A percentile compares a stretch with the other conserved stretches of the same genome.
Conservation (phyloP, 2,888 invertebrate species). For the Morinoia aosen region DNA sequence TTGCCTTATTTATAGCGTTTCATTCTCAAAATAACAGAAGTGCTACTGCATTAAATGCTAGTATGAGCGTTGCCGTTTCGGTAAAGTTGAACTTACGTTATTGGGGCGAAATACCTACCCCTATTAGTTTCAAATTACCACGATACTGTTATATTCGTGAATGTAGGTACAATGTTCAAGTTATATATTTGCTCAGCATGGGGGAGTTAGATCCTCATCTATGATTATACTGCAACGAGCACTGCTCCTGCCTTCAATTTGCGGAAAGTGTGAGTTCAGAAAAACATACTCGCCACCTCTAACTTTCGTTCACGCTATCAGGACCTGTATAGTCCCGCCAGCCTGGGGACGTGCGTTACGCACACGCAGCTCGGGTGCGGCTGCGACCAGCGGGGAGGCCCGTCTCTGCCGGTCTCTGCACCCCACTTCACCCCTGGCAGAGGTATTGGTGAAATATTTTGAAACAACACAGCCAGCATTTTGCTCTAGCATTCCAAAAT, state of each 20-base stretch:
- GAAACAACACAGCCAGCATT: too few species aligned
- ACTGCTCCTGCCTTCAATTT: background rate
- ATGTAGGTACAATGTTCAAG: too few species aligned
- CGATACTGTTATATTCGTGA: too few species aligned
- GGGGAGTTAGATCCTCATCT: background rate
- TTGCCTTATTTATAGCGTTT: too few species aligned
- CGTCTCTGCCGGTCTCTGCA: background rate
- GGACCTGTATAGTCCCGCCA: constrained; percentile 77
- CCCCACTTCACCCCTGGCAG: background rate
- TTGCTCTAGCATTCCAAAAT: too few species aligned
- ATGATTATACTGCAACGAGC: background rate
- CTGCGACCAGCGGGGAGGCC: constrained; percentile 73
- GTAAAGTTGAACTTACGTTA: too few species aligned
- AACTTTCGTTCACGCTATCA: constrained; percentile 68
- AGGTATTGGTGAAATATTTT: background rate
- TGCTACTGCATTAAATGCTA: too few species aligned
- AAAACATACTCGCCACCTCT: background rate
- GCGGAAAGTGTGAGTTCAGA: background rate
- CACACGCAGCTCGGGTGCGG: constrained; percentile 77
- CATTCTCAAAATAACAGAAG: too few species aligned
- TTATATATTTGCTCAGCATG: too few species aligned
- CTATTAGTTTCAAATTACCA: too few species aligned
- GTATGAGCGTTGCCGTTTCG: too few species aligned
- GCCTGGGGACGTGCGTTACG: constrained; percentile 75
- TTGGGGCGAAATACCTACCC: too few species aligned